Evolutionary conservation across 2,113 vertebrate genomes (phyloP), one percentile per base, ranked within the genome.

Genomic region (Emydura subglobosa): DNA sequence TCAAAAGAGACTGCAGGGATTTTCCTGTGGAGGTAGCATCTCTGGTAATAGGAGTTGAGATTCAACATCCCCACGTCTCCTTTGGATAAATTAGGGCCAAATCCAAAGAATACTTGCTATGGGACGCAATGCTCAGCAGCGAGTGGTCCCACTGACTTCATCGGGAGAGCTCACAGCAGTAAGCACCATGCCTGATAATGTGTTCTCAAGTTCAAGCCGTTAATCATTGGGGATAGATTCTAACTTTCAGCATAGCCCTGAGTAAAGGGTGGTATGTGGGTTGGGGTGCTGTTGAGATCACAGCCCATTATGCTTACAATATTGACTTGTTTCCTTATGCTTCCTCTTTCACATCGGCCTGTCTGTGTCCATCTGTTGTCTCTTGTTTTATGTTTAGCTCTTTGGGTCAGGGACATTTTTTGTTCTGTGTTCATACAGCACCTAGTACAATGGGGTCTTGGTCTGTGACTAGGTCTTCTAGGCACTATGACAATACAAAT

Each of bases 141-240:
- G 8, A 93, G 68, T 68, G 93, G 22, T 61, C 6, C 44, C 51
- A 78, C 1, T 90, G 88, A 85, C 1, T 1, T 89, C 42, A 44
- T 14, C 55, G 12, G 14, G 21, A 87, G 55, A 89, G 49, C 5
- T 31, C 88, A 94, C 90, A 78, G 0, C 0, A 89, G 34, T 72
- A 82, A 86, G 93, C 82, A 83, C 87, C 51, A 24, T 79, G 53
- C 14, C n/a, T 85, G 84, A 92, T 94, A 68, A 34, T 19, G 27
- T 76, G 94, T 97, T 92, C 94, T 90, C 76, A 96, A 88, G 65
- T 95, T 8, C 12, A 90, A 39, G 83, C 4, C 16, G 31, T 92
- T 90, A 81, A 74, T 88, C n/a, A 76, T 68, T 90, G 68, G 94
- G 22, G 90, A 94, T 82, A 50, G 25, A 53, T 87, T 53, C 51